A percentile compares a stretch with the other conserved stretches of the same genome.
phyloP scores from a whole-genome alignment of 1,140 invertebrate species.

The Pseudomyrmex pallidus region DNA sequence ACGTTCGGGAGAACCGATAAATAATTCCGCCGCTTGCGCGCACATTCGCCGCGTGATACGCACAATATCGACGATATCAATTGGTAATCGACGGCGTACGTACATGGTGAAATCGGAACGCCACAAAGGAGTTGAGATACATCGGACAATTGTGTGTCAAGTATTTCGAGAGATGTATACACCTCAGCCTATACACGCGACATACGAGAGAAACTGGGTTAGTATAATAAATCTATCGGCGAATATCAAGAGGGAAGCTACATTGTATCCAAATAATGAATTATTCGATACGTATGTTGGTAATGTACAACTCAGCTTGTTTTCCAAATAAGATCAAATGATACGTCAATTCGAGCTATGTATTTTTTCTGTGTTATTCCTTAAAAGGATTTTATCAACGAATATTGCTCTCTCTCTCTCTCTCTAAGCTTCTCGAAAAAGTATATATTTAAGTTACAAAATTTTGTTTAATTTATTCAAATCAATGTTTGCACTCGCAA shows the following conservation, averaged over 20 bases:
- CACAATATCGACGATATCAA: slow-evolving; percentile 29
- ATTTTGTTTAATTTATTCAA: too few relatives aligned
- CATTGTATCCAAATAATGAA: slow-evolving; percentile 1
- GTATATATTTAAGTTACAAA: too few relatives aligned
- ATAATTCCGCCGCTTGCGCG: slow-evolving; percentile 26
- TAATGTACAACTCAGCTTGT: neutral
- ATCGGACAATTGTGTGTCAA: neutral
- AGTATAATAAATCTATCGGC: slow-evolving; percentile 26
- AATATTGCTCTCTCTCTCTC: neutral
- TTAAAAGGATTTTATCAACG: neutral
- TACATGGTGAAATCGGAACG: neutral
- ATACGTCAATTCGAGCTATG: too few relatives aligned
- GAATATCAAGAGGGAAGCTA: neutral
- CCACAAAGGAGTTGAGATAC: neutral
- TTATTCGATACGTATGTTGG: neutral
- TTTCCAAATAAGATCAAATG: slow-evolving; percentile 2
- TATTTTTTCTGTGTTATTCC: neutral
- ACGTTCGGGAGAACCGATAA: slow-evolving; percentile 11
- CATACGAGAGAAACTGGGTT: slow-evolving; percentile 13
- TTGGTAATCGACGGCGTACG: slow-evolving; percentile 19
- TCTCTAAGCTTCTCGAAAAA: too few relatives aligned
- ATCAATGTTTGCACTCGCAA: too few relatives aligned
- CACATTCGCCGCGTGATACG: neutral
- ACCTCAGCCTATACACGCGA: neutral
- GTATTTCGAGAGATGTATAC: neutral